Evolutionary conservation across 2,113 vertebrate species (phyloP).

Genomic region (Piprites chloris): DNA sequence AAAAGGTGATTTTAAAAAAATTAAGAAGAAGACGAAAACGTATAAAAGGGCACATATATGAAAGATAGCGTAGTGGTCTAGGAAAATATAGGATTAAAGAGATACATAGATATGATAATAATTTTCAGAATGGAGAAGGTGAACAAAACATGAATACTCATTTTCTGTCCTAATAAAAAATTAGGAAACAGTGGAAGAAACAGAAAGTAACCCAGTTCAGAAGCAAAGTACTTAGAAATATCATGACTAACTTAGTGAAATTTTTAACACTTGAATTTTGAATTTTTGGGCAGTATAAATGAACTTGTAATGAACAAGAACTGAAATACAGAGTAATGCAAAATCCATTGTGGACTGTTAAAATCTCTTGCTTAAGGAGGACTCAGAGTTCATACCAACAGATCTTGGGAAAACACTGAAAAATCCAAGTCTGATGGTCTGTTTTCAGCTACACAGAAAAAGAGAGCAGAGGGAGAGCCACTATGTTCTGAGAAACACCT

Average conservation of each 20-base stretch:
- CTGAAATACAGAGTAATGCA: background rate
- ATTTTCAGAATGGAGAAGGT: background rate
- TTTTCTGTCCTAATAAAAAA: background rate
- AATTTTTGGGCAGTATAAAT: background rate
- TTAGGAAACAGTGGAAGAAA: background rate
- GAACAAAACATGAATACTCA: background rate
- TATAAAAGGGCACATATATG: background rate
- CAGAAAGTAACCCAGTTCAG: accelerated
- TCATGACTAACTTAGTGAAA: background rate
- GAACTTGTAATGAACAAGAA: background rate
- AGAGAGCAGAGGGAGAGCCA: background rate
- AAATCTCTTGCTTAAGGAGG: background rate
- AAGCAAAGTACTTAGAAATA: background rate
- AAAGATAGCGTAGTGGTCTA: background rate
- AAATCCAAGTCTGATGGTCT: too few species aligned
- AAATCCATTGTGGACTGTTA: background rate
- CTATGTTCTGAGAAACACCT: background rate
- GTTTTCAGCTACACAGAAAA: background rate
- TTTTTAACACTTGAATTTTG: background rate
- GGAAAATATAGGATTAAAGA: background rate
- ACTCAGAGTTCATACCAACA: background rate
- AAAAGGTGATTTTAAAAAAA: background rate
- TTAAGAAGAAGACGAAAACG: background rate
- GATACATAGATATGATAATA: background rate
- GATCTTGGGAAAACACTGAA: background rate